phyloP scores from a whole-genome alignment of 2,888 invertebrate species.

The Pegoplata infirma region DNA sequence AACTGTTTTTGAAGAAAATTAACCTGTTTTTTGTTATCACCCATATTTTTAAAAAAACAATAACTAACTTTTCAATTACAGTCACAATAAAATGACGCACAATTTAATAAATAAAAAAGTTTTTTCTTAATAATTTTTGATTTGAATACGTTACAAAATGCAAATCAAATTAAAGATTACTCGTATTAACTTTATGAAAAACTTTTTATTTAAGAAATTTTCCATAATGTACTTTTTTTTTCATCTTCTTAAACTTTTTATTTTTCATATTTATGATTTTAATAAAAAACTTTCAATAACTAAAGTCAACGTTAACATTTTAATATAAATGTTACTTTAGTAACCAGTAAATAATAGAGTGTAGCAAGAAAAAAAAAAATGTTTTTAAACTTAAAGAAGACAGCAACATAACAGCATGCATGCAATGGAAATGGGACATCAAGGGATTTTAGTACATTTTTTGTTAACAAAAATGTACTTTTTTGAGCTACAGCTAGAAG shows the following conservation, averaged over 20 bases:
- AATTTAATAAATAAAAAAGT: background rate
- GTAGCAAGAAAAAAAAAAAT: background rate
- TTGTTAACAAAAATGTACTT: too few species aligned
- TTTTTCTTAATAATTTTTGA: background rate
- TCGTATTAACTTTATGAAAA: conserved; percentile 9
- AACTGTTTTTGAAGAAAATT: too few species aligned
- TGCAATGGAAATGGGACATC: too few species aligned
- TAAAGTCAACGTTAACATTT: conserved; percentile 58
- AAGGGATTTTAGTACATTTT: too few species aligned
- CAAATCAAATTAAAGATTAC: conserved; percentile 34
- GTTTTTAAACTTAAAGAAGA: background rate
- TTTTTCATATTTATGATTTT: conserved; percentile 58
- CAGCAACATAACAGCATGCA: background rate
- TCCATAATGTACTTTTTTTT: background rate
- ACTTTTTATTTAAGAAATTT: conserved; percentile 23
- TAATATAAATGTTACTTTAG: conserved; percentile 55
- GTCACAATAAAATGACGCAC: background rate
- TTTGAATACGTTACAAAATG: background rate
- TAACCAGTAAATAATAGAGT: conserved; percentile 52
- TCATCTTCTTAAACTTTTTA: background rate
- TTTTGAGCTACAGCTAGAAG: too few species aligned
- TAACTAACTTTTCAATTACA: background rate
- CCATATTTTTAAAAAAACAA: too few species aligned
- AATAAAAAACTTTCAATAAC: conserved; percentile 61
- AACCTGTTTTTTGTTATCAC: too few species aligned